Conservation (phyloP, 2,797 vertebrate species). For the Neostethus bicornis region DNA sequence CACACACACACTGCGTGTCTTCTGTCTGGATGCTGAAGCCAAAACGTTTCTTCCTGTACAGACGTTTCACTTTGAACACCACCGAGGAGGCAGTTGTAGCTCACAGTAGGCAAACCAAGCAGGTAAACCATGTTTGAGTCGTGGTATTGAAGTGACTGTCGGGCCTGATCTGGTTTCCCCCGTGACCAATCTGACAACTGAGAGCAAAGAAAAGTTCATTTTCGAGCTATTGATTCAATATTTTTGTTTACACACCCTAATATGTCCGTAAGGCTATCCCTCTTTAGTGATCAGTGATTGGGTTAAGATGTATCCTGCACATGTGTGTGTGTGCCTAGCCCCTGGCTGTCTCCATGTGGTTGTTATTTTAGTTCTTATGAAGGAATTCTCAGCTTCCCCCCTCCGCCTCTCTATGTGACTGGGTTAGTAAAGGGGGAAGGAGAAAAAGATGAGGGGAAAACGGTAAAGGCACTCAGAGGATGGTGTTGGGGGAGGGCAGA, state of each 20-base stretch:
- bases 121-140: constrained; percentile 24
- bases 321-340: constrained; percentile 52
- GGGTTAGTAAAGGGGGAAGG: constrained; percentile 59
- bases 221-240: constrained; percentile 37
- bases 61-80: constrained; percentile 22
- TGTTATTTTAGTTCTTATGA: constrained; percentile 85
- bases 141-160: constrained; percentile 14
- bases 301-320: constrained; percentile 52
- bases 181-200: constrained; percentile 45
- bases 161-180: constrained; percentile 29
- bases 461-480: constrained; percentile 52
- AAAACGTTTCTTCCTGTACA: constrained; percentile 27
- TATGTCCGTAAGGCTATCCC: constrained; percentile 45
- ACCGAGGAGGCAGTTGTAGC: constrained; percentile 14
- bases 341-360: constrained; percentile 81
- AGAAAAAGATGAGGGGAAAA: constrained; percentile 42
- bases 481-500: constrained; percentile 39
- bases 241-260: constrained; percentile 57
- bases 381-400: constrained; percentile 80
- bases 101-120: constrained; percentile 22
- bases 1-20: constrained; percentile 18
- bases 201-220: constrained; percentile 20
- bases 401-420: constrained; percentile 57
- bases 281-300: constrained; percentile 63
- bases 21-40: constrained; percentile 24